A percentile compares a stretch with the other conserved stretches of the same genome.
Evolutionary conservation across 2,888 invertebrate genomes (phyloP).

Genomic region (Aphidoletes aphidimyza): DNA sequence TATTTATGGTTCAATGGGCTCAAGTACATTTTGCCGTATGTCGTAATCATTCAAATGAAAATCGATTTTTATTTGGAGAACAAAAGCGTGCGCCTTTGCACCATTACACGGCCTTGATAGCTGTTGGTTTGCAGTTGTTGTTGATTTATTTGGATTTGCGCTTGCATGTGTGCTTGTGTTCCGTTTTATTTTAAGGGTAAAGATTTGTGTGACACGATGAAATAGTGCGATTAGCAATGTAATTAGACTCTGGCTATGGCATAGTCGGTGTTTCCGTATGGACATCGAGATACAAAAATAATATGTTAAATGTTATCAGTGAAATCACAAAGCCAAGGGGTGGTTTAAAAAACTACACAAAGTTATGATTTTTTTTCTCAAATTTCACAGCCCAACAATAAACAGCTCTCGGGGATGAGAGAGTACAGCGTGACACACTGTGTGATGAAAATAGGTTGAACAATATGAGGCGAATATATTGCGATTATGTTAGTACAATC

Average conservation of each 20-base stretch:
- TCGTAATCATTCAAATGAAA: not conserved
- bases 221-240: not conserved
- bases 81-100: not conserved
- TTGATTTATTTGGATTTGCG: not conserved
- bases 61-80: not conserved
- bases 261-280: not conserved
- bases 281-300: not conserved
- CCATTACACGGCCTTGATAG: not conserved
- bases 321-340: not conserved
- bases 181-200: not conserved
- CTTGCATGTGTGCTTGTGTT: not conserved
- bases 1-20: too few relatives aligned
- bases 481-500: too few relatives aligned
- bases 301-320: not conserved
- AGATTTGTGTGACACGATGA: too few relatives aligned
- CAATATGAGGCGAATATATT: too few relatives aligned
- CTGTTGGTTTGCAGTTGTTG: too few relatives aligned
- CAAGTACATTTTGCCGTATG: too few relatives aligned
- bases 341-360: not conserved
- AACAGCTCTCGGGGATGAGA: too few relatives aligned
- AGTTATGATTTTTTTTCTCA: too few relatives aligned
- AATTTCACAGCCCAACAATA: too few relatives aligned
- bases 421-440: too few relatives aligned
- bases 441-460: too few relatives aligned
- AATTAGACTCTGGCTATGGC: not conserved